A percentile compares a stretch with the other conserved stretches of the same genome.
phyloP scores from a whole-genome alignment of 2,797 vertebrate genomes.

The Acridotheres tristis region DNA sequence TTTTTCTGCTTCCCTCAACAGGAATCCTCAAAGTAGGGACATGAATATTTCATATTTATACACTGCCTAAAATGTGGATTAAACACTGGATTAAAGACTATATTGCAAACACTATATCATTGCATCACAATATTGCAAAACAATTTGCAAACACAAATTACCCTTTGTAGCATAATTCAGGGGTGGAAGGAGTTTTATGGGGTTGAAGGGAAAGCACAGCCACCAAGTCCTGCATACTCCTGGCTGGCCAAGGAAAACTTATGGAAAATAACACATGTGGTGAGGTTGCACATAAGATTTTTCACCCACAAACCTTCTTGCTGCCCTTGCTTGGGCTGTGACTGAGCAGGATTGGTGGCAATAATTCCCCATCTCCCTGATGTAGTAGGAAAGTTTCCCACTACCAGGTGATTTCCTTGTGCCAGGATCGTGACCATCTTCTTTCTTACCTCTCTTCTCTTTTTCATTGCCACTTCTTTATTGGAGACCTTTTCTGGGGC shows the following conservation, averaged over 20 bases:
- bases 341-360: background rate
- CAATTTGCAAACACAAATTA: background rate
- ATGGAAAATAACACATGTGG: background rate
- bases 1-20: background rate
- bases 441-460: background rate
- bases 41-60: background rate
- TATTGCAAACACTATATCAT: background rate
- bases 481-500: rapidly evolving
- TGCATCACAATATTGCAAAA: background rate
- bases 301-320: background rate
- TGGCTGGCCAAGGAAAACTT: background rate
- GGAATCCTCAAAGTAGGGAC: background rate
- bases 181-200: background rate
- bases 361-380: background rate
- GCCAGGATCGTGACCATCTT: background rate
- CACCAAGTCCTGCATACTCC: background rate
- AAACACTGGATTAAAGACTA: background rate
- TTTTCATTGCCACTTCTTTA: background rate
- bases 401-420: background rate
- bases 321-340: background rate
- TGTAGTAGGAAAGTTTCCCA: background rate
- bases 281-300: background rate
- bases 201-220: background rate
- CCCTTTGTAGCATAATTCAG: background rate
- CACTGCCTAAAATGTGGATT: background rate